Evolutionary conservation across 2,888 invertebrate species (phyloP), one percentile per base, ranked within the genome.

Genomic region (Athalia rosae): DNA sequence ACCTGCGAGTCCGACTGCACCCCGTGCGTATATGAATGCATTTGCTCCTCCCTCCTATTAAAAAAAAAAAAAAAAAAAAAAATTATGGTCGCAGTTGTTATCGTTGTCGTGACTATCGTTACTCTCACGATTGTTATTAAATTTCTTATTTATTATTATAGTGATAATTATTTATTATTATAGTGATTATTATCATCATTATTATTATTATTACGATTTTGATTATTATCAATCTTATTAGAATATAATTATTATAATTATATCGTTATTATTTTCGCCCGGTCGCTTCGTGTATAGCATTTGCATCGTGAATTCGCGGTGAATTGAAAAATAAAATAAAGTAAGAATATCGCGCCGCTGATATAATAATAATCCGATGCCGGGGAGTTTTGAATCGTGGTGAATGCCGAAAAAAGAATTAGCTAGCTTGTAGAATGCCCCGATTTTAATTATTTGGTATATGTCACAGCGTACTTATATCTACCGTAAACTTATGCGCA

Each of bases 111-210:
- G 4, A 53, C n/a, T 53, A 53, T 53, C 4, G 53, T 53, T 53
- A 53, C n/a, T 7, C 9, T 53, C 7, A 53, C 53, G 3, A 11
- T 53, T 53, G 9, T 28, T 28, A 28, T 74, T 74, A 83, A 82
- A 79, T 80, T 84, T 81, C 82, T 79, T 73, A 80, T 83, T 83
- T 82, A 77, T 82, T 84, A 84, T 73, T 76, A 80, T 84, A 83
- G 78, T 79, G 80, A 80, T 71, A 83, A 78, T 79, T 80, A 80
- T 71, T 82, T 82, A 79, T 79, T 80, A 82, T 67, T 71, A 76
- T 84, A 84, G 82, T 80, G 82, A 84, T 84, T 83, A 81, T 81
- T 82, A 62, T 43, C 43, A 41, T 41, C 43, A 62, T 7, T 41
- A 41, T 62, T 41, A 62, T 7, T 41, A 41, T 62, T 41, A 43